phyloP scores from a whole-genome alignment of 2,113 vertebrate species.

The Collichthys lucidus region DNA sequence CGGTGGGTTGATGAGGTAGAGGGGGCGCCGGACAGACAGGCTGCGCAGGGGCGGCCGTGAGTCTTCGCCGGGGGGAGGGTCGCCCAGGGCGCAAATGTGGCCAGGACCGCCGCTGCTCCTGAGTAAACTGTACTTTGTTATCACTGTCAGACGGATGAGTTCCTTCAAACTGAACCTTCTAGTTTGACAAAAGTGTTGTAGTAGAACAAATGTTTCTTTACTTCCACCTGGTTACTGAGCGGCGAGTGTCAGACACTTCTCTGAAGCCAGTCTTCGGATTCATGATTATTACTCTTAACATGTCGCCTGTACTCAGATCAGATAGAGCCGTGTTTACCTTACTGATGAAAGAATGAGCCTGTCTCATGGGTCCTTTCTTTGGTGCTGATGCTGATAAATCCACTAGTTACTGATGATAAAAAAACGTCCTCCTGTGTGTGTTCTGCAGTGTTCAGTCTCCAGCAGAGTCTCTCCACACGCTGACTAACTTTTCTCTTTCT shows the following conservation, averaged over 20 bases:
- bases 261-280: too few relatives aligned
- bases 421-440: not conserved
- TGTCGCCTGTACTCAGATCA: too few relatives aligned
- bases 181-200: not conserved
- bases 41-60: too few relatives aligned
- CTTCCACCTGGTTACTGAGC: too few relatives aligned
- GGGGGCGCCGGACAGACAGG: too few relatives aligned
- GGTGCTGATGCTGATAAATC: constrained; percentile 15
- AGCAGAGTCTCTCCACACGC: constrained; percentile 1
- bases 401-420: not conserved
- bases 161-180: not conserved
- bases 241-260: too few relatives aligned
- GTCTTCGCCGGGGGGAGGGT: too few relatives aligned
- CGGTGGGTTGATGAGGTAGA: too few relatives aligned
- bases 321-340: constrained; percentile 56
- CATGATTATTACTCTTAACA: too few relatives aligned
- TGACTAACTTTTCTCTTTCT: constrained; percentile 15
- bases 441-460: not conserved
- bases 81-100: too few relatives aligned
- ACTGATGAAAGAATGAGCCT: constrained; percentile 33
- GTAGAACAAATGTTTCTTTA: not conserved
- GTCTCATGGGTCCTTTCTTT: constrained; percentile 62
- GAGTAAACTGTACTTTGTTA: too few relatives aligned
- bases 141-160: not conserved
- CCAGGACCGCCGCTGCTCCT: too few relatives aligned